Conservation (phyloP, 2,888 invertebrate species). For the Junonia oenone region DNA sequence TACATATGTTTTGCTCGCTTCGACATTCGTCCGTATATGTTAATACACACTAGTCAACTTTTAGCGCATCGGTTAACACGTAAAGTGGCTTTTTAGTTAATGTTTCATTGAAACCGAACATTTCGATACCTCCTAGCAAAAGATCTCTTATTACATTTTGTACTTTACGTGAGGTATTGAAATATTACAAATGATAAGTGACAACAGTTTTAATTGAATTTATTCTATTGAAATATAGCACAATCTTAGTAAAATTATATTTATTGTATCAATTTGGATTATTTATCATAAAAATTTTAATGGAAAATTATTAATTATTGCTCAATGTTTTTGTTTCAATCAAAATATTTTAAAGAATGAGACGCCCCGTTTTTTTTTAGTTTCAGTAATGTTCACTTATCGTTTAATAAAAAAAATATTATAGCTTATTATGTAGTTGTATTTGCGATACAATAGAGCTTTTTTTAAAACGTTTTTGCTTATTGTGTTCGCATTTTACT, state of each 20-base stretch:
- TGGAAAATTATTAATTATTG: slow-evolving; percentile 40
- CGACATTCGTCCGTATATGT: slow-evolving; percentile 16
- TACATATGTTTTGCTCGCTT: slow-evolving; percentile 7
- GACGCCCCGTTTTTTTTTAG: neutral
- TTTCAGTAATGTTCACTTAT: slow-evolving; percentile 9
- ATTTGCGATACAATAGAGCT: slow-evolving; percentile 51
- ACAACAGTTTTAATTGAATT: neutral
- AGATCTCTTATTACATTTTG: slow-evolving; percentile 29
- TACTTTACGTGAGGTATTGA: slow-evolving; percentile 44
- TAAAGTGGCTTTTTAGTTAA: slow-evolving; percentile 12
- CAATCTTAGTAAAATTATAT: neutral
- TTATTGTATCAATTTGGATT: slow-evolving; percentile 6
- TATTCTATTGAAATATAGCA: neutral
- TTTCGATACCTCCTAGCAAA: slow-evolving; percentile 45
- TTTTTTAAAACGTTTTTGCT: slow-evolving; percentile 29
- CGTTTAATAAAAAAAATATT: slow-evolving; percentile 42
- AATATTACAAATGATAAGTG: slow-evolving; percentile 33
- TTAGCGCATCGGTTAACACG: slow-evolving; percentile 19
- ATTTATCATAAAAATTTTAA: slow-evolving; percentile 11
- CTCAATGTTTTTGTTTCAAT: slow-evolving; percentile 45
- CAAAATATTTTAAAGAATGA: neutral
- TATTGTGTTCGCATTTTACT: slow-evolving; percentile 44
- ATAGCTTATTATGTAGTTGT: slow-evolving; percentile 55
- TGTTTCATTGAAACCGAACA: slow-evolving; percentile 17
- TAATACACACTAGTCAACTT: slow-evolving; percentile 27